A percentile compares a stretch with the other conserved stretches of the same genome.
Evolutionary conservation across 2,888 invertebrate species (phyloP).

Genomic region (Rhyacophila evoluta): DNA sequence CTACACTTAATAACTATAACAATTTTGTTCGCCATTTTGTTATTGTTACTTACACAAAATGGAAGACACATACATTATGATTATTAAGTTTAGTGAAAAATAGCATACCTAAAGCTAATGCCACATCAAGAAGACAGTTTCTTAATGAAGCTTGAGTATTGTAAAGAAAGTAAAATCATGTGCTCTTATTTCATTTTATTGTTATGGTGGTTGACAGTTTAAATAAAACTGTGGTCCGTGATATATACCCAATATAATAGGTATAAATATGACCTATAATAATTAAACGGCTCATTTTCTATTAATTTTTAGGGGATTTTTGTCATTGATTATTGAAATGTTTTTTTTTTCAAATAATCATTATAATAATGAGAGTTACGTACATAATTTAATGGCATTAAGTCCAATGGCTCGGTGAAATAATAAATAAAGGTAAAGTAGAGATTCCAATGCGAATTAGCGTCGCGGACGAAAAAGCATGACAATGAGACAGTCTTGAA

Average conservation of each 20-base stretch:
- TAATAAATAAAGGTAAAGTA: not conserved
- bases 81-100: not conserved
- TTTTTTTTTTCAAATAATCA: not conserved
- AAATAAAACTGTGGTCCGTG: not conserved
- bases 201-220: constrained; percentile 11
- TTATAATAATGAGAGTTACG: not conserved
- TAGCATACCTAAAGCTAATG: not conserved
- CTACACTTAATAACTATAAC: not conserved
- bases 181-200: not conserved
- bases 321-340: not conserved
- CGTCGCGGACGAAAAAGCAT: constrained; percentile 1
- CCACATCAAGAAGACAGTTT: not conserved
- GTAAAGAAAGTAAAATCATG: not conserved
- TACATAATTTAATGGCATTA: not conserved
- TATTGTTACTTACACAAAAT: not conserved
- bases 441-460: constrained; percentile 7
- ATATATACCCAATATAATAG: not conserved
- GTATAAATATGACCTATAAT: not conserved
- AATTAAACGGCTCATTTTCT: not conserved
- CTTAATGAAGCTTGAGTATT: not conserved
- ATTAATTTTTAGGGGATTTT: not conserved
- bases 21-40: not conserved
- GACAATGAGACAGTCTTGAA: not conserved
- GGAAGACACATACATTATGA: not conserved
- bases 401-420: not conserved